A percentile compares a stretch with the other conserved stretches of the same genome.
Conservation (phyloP, 2,797 vertebrate species). For the Nyctalus aviator region DNA sequence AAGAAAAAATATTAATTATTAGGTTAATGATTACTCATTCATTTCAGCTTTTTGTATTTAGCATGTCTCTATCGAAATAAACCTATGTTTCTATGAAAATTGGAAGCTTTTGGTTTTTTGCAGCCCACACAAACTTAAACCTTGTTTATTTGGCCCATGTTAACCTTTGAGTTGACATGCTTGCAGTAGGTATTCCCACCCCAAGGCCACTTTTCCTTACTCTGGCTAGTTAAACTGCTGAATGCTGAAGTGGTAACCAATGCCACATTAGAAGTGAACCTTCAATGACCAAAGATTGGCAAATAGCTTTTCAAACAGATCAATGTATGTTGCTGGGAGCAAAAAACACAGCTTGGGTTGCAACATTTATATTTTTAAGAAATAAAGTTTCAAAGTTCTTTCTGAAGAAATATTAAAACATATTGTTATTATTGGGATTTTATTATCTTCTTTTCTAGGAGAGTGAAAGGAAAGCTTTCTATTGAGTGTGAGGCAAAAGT, state of each 20-base stretch:
- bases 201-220: conserved; percentile 13
- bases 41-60: no score
- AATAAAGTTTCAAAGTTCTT: conserved; percentile 38
- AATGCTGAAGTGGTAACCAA: neutral
- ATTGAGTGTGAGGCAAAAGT: conserved; percentile 13
- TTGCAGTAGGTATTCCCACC: neutral
- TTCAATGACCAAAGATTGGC: conserved; percentile 21
- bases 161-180: no score
- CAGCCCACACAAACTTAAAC: no score
- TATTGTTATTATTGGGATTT: conserved; percentile 1
- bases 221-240: neutral
- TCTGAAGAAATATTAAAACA: conserved; percentile 45
- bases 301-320: conserved; percentile 46
- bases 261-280: neutral
- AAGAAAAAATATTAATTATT: no score
- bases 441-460: conserved; percentile 3
- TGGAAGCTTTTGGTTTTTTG: no score
- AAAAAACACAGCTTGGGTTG: conserved; percentile 5
- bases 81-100: no score
- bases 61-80: no score
- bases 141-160: no score
- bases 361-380: conserved; percentile 38
- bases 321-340: conserved; percentile 1
- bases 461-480: conserved; percentile 32
- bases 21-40: no score